Evolutionary conservation across 2,113 vertebrate genomes (phyloP).

Genomic region (Galemys pyrenaicus): DNA sequence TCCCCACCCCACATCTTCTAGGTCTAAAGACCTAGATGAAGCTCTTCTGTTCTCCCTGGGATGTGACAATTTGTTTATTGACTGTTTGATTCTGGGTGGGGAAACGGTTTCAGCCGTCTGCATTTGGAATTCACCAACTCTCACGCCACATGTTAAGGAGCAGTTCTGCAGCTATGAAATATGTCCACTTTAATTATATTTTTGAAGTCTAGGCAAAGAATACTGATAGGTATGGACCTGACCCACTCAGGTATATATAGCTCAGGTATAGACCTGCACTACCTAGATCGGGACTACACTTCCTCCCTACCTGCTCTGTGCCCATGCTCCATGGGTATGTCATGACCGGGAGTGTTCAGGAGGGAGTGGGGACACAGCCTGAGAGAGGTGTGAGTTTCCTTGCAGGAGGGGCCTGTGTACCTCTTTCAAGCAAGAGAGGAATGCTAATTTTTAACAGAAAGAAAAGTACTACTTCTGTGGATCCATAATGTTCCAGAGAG

Average conservation of each 20-base stretch:
- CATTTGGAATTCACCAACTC: not conserved
- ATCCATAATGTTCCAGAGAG: not conserved
- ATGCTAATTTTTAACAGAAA: not conserved
- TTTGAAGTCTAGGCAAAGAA: not conserved
- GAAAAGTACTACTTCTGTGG: not conserved
- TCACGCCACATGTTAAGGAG: not conserved
- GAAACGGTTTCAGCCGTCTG: not conserved
- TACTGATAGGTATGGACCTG: not conserved
- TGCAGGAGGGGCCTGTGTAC: not conserved
- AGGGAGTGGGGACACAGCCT: not conserved
- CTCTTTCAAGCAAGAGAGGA: not conserved
- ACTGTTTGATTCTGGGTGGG: not conserved
- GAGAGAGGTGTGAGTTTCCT: not conserved
- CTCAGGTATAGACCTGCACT: too few relatives aligned
- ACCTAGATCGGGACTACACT: not conserved
- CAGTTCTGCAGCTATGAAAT: not conserved
- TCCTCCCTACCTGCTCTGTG: too few relatives aligned
- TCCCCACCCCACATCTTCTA: not conserved
- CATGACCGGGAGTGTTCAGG: not conserved
- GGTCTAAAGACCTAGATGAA: not conserved
- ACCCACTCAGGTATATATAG: too few relatives aligned
- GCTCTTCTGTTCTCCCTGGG: not conserved
- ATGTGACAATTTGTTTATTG: not conserved
- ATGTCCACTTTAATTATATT: not conserved
- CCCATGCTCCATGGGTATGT: not conserved